phyloP scores from a whole-genome alignment of 2,113 vertebrate genomes.

The Hydropotes inermis region DNA sequence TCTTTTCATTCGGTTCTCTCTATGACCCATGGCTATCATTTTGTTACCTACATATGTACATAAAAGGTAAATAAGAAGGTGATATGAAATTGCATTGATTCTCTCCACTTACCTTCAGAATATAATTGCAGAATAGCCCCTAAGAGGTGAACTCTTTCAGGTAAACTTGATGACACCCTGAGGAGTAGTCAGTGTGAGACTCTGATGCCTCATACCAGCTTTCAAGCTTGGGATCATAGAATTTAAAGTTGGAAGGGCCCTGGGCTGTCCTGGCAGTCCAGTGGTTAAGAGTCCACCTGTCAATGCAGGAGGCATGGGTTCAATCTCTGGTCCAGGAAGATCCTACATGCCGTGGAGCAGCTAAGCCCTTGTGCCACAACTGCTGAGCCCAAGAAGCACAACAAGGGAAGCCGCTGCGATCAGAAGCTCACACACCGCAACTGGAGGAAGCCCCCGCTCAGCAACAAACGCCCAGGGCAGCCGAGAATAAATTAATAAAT shows the following conservation, averaged over 20 bases:
- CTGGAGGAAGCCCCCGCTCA: not conserved
- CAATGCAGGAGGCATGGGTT: not conserved
- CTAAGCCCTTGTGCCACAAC: not conserved
- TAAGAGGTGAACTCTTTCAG: not conserved
- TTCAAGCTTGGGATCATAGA: not conserved
- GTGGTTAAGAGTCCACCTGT: not conserved
- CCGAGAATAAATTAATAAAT: not conserved
- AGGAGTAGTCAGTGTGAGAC: not conserved
- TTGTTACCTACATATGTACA: not conserved
- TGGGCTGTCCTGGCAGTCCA: not conserved
- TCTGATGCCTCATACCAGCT: not conserved
- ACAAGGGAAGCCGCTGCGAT: not conserved
- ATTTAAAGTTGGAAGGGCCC: not conserved
- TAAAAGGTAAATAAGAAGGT: not conserved
- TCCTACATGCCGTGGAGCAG: not conserved
- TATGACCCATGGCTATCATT: not conserved
- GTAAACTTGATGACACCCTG: not conserved
- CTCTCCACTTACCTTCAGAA: not conserved
- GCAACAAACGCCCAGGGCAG: not conserved
- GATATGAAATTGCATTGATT: slow-evolving; percentile 1
- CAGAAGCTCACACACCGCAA: not conserved
- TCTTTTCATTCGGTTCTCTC: not conserved
- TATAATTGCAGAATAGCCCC: not conserved
- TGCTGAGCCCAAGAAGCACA: not conserved
- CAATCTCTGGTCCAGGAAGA: not conserved